phyloP scores from a whole-genome alignment of 2,888 invertebrate species.

The Epistrophe grossulariae region DNA sequence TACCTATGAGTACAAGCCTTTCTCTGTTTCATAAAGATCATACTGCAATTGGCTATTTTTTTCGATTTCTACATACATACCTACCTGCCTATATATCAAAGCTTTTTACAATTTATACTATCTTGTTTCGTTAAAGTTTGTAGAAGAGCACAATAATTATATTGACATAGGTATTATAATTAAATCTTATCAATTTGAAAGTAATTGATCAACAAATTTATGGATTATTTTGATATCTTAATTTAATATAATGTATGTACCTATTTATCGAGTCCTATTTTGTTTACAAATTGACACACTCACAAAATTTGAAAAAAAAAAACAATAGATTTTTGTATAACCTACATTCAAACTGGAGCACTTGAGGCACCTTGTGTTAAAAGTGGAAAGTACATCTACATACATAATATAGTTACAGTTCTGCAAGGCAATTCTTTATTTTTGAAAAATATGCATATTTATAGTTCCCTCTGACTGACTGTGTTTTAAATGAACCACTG shows the following conservation, averaged over 20 bases:
- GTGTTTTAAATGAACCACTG: not conserved
- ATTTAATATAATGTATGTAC: not conserved
- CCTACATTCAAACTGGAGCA: constrained; percentile 38
- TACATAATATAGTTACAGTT: not conserved
- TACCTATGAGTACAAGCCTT: no score
- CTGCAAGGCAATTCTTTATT: not conserved
- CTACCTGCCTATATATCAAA: no score
- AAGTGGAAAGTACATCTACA: not conserved
- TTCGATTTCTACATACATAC: no score
- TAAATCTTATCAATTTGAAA: not conserved
- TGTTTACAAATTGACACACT: constrained; percentile 9
- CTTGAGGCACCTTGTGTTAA: constrained; percentile 1
- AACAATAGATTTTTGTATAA: constrained; percentile 20
- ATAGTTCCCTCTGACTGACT: not conserved
- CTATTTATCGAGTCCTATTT: not conserved
- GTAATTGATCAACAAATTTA: not conserved
- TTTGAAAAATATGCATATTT: not conserved
- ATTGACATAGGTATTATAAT: not conserved
- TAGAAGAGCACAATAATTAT: not conserved
- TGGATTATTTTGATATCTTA: constrained; percentile 4
- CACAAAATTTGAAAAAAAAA: not conserved
- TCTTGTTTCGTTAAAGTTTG: not conserved
- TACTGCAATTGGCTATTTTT: no score
- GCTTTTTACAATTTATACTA: not conserved
- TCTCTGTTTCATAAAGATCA: no score